Base-by-base conservation (phyloP, 2,888 invertebrate genomes). In the Megastigmus dorsalis region DNA sequence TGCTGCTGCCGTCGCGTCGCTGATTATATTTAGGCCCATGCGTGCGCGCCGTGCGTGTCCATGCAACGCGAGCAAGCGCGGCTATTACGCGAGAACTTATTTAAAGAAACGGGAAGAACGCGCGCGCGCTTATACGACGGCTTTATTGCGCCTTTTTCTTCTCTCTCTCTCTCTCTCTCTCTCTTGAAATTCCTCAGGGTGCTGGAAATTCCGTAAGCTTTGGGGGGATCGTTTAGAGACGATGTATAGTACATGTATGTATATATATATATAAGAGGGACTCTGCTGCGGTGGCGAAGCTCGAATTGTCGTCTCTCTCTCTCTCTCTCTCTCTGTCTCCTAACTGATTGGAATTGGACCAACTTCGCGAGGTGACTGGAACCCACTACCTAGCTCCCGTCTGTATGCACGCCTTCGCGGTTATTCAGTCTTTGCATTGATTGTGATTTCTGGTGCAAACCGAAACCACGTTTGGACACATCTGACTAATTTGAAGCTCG, bases 31-130 rank as follows among this genome's bases (percentile, higher is more conserved):
- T 82, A 84, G 80, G 77, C 43, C 75, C 59, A 48, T 28, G 20
- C 36, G 26, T 18, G 62, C 41, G 41, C 23, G 10, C n/a, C 36
- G 26, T 18, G 62, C 41, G 41, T 15, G 10, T n/a, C 48, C 15
- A n/a, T 13, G 67, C 86, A n/a, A n/a, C n/a, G n/a, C n/a, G n/a
- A n/a, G n/a, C n/a, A 85, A 84, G 79, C 80, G 76, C 78, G 78
- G 79, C 80, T 82, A 85, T 85, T 86, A 85, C 85, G 85, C 83
- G 84, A 82, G 77, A 20, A 79, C 80, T 84, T 87, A 87, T 86
- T 87, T 87, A 85, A 84, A 86, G 85, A 86, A 83, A 81, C 80
- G 80, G 82, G 80, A 85, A 83, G 82, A 84, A 79, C 78, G 76
- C 48, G 33, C 33, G 9, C 18, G 18, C 28, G 55, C 18, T 2